A percentile compares a stretch with the other conserved stretches of the same genome.
These are phyloP conservation scores for Eumeta japonica DNA, from an alignment of 1,140 invertebrate species.

Conservation along the genomic window DNA sequence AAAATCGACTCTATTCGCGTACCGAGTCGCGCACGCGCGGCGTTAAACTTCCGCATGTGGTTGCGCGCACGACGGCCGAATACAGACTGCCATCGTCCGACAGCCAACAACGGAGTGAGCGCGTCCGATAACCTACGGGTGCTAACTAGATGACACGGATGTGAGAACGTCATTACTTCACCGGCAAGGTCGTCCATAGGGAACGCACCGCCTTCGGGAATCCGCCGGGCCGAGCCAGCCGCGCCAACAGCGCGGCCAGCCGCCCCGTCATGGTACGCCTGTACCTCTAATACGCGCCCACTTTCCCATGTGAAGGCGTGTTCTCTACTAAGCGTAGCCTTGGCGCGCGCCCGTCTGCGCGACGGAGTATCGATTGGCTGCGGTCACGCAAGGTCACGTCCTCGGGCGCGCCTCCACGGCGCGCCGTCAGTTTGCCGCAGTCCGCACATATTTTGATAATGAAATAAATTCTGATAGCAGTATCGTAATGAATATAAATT, in stretches of 20 bases:
- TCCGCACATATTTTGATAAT: too few species aligned
- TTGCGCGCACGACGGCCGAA: constrained; percentile 46
- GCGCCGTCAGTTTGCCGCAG: too few species aligned
- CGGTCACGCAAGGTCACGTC: constrained; percentile 47
- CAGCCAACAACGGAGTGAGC: constrained; percentile 40
- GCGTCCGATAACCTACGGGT: background rate
- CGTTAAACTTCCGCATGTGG: constrained; percentile 50
- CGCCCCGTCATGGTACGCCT: constrained; percentile 26
- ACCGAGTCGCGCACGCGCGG: constrained; percentile 45
- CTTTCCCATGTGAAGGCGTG: constrained; percentile 35
- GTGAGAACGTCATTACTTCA: too few species aligned
- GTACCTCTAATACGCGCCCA: constrained; percentile 15
- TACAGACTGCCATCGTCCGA: constrained; percentile 41
- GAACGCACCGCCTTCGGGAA: constrained; percentile 49
- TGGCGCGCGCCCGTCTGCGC: constrained; percentile 19
- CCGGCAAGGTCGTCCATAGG: too few species aligned
- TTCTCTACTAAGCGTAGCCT: constrained; percentile 32
- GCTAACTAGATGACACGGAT: background rate
- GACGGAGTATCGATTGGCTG: constrained; percentile 42
- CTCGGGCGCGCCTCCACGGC: constrained; percentile 52
- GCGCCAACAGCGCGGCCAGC: constrained; percentile 38
- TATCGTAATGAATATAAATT: too few species aligned
- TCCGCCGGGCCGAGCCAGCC: constrained; percentile 44
- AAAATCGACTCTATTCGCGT: constrained; percentile 48
- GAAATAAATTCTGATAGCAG: too few species aligned